Evolutionary conservation across 2,113 vertebrate species (phyloP).

Genomic region (Neomonachus schauinslandi): DNA sequence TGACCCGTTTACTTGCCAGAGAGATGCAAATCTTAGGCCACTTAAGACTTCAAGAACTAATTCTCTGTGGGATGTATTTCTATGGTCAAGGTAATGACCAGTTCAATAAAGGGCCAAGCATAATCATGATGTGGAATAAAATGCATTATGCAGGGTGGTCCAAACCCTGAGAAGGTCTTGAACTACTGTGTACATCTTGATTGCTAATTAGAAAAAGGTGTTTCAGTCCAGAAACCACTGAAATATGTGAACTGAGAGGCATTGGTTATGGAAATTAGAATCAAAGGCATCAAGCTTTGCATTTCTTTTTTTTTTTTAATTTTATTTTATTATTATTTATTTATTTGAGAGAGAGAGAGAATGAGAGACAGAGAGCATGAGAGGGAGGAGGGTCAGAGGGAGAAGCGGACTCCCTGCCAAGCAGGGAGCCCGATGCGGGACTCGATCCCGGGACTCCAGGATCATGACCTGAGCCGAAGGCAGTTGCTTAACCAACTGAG

Average conservation of each 20-base stretch:
- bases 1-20: background rate
- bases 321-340: too few species aligned
- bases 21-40: background rate
- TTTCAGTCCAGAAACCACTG: conserved; percentile 27
- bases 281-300: conserved; percentile 60
- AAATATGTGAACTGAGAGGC: conserved; percentile 54
- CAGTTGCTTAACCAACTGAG: too few species aligned
- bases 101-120: background rate
- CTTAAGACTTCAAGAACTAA: conserved; percentile 6
- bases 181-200: conserved; percentile 35
- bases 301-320: background rate
- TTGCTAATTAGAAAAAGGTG: conserved; percentile 45
- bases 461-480: too few species aligned
- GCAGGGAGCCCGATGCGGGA: too few species aligned
- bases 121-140: background rate
- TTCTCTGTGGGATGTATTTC: background rate
- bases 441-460: too few species aligned
- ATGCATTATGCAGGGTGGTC: background rate
- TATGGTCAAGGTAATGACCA: background rate
- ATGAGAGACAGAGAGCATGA: too few species aligned
- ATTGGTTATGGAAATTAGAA: conserved; percentile 60
- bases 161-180: background rate
- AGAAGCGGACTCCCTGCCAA: too few species aligned
- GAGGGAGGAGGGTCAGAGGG: too few species aligned
- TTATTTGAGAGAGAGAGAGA: too few species aligned